Conservation (phyloP, 2,888 invertebrate species). For the Meiosimyza platycephala region DNA sequence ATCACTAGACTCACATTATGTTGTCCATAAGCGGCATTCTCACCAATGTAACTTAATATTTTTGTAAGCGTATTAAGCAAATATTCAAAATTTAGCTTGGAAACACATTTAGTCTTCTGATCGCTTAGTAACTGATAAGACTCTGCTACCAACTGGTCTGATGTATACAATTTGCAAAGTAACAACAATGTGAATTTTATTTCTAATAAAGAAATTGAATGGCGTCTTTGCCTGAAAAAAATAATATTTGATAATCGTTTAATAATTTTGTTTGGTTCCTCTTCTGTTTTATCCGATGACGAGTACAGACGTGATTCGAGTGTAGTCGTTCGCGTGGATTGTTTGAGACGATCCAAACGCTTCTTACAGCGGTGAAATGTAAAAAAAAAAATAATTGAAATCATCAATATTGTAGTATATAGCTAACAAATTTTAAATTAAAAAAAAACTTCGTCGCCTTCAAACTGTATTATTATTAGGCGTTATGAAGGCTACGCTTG, state of each 20-base stretch:
- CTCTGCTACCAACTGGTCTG: slow-evolving; percentile 58
- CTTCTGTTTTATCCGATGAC: too few species aligned
- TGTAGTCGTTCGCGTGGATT: too few species aligned
- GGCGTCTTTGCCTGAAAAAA: slow-evolving; percentile 57
- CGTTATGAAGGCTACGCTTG: too few species aligned
- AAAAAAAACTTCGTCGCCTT: too few species aligned
- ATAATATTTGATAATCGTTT: too few species aligned
- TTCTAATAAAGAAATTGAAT: slow-evolving; percentile 63
- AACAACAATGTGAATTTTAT: slow-evolving; percentile 63
- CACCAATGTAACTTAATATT: slow-evolving; percentile 62
- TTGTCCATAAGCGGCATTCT: slow-evolving; percentile 58
- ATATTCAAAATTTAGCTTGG: slow-evolving; percentile 61
- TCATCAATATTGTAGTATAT: too few species aligned
- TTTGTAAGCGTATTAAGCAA: slow-evolving; percentile 60
- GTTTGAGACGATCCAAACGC: too few species aligned
- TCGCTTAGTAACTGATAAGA: slow-evolving; percentile 59
- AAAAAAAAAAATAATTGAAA: too few species aligned
- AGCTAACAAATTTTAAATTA: too few species aligned
- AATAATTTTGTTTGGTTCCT: not conserved
- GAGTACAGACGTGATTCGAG: too few species aligned
- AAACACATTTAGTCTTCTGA: slow-evolving; percentile 57
- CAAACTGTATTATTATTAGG: too few species aligned
- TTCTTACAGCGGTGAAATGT: too few species aligned
- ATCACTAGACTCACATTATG: slow-evolving; percentile 58
- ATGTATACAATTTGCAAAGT: slow-evolving; percentile 60